Percentiles rank a stretch among this genome's conserved stretches.
These are phyloP conservation scores for Leucozona laternaria DNA, from an alignment of 2,888 invertebrate species.

Conservation along the genomic window DNA sequence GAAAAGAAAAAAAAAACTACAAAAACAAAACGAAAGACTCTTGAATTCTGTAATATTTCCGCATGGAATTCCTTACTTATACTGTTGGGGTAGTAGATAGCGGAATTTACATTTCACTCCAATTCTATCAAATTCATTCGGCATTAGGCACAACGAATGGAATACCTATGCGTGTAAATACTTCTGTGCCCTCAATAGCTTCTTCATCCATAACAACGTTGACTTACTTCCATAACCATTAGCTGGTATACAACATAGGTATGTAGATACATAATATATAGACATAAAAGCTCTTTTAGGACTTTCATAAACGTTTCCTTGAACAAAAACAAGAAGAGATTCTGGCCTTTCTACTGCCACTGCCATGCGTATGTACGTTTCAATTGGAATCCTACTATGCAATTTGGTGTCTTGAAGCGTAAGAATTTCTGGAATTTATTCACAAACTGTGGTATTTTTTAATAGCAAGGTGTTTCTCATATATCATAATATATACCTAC, in stretches of 20 bases:
- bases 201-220: conserved; percentile 20
- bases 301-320: conserved; percentile 29
- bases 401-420: conserved; percentile 48
- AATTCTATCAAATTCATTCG: conserved; percentile 46
- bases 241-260: not conserved
- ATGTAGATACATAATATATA: not conserved
- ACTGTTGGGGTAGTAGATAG: conserved; percentile 33
- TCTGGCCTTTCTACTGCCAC: conserved; percentile 35
- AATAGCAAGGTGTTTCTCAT: conserved; percentile 25
- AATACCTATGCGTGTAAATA: conserved; percentile 53
- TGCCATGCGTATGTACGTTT: conserved; percentile 43
- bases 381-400: conserved; percentile 58
- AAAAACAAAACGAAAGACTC: not conserved
- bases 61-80: conserved; percentile 38
- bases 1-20: not conserved
- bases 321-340: conserved; percentile 32
- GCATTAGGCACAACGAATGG: conserved; percentile 47
- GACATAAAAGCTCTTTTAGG: conserved; percentile 4
- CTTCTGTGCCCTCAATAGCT: conserved; percentile 12
- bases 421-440: conserved; percentile 54
- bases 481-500: conserved; percentile 40
- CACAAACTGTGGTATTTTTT: conserved; percentile 43
- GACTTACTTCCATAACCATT: not conserved
- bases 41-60: conserved; percentile 28
- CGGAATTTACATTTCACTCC: conserved; percentile 59